These are phyloP conservation scores for Diarsia brunnea DNA, from an alignment of 2,888 invertebrate species.

Conservation along the genomic window DNA sequence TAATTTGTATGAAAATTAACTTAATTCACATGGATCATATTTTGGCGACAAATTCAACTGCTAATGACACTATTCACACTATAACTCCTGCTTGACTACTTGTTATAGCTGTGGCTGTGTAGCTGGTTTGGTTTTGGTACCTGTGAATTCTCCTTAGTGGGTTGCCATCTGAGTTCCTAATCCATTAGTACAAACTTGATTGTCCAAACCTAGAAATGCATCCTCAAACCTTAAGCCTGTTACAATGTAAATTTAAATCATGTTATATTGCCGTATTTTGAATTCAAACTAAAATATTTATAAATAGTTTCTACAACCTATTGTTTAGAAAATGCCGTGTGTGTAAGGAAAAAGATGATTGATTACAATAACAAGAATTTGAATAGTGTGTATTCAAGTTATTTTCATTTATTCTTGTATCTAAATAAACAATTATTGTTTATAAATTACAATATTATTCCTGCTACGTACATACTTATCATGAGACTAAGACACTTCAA, in stretches of 20 bases:
- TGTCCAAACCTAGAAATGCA: background rate
- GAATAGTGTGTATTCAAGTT: conserved; percentile 38
- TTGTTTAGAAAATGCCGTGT: conserved; percentile 22
- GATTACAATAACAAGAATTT: conserved; percentile 38
- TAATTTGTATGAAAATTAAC: background rate
- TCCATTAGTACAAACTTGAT: background rate
- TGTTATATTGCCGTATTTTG: background rate
- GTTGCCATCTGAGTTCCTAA: background rate
- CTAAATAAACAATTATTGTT: conserved; percentile 27
- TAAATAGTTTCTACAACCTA: conserved; percentile 21
- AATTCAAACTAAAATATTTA: conserved; percentile 28
- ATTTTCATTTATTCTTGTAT: conserved; percentile 35
- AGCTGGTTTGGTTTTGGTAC: background rate
- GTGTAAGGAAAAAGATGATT: background rate
- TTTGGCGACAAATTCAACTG: background rate
- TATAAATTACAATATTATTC: conserved; percentile 46
- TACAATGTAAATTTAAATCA: background rate
- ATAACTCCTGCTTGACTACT: background rate
- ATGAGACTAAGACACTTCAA: background rate
- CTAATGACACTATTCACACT: background rate
- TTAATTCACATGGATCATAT: background rate
- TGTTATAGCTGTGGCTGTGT: background rate
- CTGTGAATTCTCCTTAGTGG: background rate
- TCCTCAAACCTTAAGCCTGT: conserved; percentile 1
- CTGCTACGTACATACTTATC: conserved; percentile 14